Evolutionary conservation across 2,113 vertebrate species (phyloP).

Genomic region (Rattus rattus): DNA sequence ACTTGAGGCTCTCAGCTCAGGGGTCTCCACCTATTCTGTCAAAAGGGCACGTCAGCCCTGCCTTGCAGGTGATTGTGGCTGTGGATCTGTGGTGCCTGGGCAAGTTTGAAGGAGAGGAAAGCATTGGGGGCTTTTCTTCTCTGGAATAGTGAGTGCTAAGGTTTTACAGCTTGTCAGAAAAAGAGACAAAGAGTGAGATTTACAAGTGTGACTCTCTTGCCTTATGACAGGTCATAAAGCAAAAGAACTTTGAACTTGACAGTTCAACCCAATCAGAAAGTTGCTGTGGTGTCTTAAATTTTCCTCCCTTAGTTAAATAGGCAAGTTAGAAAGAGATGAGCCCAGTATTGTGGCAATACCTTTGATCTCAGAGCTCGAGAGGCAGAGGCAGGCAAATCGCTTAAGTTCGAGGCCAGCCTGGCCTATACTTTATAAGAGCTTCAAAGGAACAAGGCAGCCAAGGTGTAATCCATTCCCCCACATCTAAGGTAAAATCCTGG

Average conservation of each 20-base stretch:
- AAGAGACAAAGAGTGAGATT: not conserved
- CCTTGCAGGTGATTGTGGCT: not conserved
- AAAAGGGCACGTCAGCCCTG: not conserved
- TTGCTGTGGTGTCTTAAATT: not conserved
- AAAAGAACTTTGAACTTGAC: constrained; percentile 18
- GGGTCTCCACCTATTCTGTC: not conserved
- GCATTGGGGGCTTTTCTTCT: not conserved
- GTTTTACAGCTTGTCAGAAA: not conserved
- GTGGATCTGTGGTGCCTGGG: not conserved
- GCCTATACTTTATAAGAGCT: not conserved
- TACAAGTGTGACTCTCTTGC: constrained; percentile 15
- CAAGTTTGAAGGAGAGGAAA: not conserved
- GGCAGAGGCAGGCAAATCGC: not conserved
- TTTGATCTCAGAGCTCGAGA: not conserved
- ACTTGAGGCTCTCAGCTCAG: not conserved
- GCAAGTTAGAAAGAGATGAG: not conserved
- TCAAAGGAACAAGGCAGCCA: not conserved
- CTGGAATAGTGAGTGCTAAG: not conserved
- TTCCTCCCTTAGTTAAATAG: constrained; percentile 14
- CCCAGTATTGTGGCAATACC: not conserved
- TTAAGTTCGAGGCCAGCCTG: not conserved
- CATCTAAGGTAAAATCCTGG: not conserved
- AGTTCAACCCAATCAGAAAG: not conserved
- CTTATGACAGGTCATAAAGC: not conserved
- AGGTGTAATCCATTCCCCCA: not conserved